Evolutionary conservation across 2,113 vertebrate genomes (phyloP).

Genomic region (Eulemur macaco): DNA sequence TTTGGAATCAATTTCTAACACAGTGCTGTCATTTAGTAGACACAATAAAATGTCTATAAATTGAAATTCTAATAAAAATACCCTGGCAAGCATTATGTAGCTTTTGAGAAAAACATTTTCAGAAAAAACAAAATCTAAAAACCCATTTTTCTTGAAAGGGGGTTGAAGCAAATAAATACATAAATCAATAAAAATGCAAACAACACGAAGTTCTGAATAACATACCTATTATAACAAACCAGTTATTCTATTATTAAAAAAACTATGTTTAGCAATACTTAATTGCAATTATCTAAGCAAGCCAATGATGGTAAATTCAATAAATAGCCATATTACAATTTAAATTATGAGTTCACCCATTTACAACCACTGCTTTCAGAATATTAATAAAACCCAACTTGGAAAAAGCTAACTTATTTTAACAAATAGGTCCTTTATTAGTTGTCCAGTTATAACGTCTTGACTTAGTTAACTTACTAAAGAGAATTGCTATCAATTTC

Average conservation of each 20-base stretch:
- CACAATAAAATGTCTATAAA: not conserved
- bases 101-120: conserved; percentile 6
- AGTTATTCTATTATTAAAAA: not conserved
- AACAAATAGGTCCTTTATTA: not conserved
- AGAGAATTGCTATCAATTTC: not conserved
- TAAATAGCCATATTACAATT: not conserved
- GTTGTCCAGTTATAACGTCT: not conserved
- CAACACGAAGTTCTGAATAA: not conserved
- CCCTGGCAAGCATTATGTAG: not conserved
- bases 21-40: not conserved
- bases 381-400: not conserved
- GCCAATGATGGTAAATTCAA: not conserved
- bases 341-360: not conserved
- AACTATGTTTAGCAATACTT: not conserved
- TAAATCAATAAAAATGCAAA: not conserved
- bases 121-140: conserved; percentile 37
- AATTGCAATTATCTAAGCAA: not conserved
- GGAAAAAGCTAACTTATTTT: conserved; percentile 21
- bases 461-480: not conserved
- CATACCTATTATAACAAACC: not conserved
- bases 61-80: conserved; percentile 8
- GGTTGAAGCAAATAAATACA: not conserved
- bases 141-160: not conserved
- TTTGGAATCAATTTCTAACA: not conserved
- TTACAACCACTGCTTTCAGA: conserved; percentile 6